Conservation (phyloP, 2,113 vertebrate species). For the Ploceus nigricollis region DNA sequence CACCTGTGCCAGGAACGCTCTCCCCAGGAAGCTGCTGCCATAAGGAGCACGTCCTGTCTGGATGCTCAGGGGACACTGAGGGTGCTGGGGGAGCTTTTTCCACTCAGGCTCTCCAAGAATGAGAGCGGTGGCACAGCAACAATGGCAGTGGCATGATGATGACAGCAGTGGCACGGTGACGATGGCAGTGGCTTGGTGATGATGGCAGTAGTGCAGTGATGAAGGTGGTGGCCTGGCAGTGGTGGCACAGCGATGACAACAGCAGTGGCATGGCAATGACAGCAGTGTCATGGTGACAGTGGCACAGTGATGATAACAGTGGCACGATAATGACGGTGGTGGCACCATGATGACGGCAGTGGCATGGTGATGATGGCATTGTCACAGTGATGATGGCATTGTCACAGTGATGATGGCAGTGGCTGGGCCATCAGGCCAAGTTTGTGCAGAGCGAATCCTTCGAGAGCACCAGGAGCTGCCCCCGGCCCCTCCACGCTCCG, state of each 20-base stretch:
- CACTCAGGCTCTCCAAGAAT: neutral
- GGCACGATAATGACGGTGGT: rapidly evolving
- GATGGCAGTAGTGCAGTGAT: rapidly evolving
- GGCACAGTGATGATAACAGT: rapidly evolving
- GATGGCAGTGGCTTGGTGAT: rapidly evolving
- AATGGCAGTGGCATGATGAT: rapidly evolving
- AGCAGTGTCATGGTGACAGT: rapidly evolving
- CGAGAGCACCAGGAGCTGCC: neutral
- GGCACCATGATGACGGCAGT: rapidly evolving
- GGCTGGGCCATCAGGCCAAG: rapidly evolving
- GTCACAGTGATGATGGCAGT: rapidly evolving
- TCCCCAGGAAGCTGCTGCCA: rapidly evolving
- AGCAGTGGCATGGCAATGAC: rapidly evolving
- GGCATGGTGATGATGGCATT: rapidly evolving
- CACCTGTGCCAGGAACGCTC: neutral
- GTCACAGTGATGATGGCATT: rapidly evolving
- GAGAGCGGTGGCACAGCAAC: rapidly evolving
- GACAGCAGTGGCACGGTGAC: rapidly evolving
- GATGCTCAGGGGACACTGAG: neutral
- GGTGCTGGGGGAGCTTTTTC: neutral
- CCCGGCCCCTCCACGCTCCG: rapidly evolving
- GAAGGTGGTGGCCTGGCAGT: too few relatives aligned
- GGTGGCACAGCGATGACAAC: neutral
- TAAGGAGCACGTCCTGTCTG: rapidly evolving
- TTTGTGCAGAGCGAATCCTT: neutral